Base-by-base conservation (phyloP, 1,140 invertebrate genomes). In the Diorhabda elongata region DNA sequence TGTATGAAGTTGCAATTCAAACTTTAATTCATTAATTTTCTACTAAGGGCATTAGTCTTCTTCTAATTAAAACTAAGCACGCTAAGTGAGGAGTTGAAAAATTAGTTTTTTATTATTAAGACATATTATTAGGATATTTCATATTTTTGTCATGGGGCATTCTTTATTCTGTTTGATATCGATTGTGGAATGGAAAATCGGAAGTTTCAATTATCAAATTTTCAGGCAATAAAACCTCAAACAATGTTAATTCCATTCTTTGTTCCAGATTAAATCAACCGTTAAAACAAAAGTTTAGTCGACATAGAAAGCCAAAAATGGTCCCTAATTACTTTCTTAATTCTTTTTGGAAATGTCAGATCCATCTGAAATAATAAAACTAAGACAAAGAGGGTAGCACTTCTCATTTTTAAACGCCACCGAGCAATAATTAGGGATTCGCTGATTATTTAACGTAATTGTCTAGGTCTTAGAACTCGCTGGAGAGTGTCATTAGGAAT, bases 401-500 rank as follows among this genome's bases (percentile, higher is more conserved):
- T 76, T 76, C 72, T 77, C 73, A 75, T 75, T 77, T 76, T 77
- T 76, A 67, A 67, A 52, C 44, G 65, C 58, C 26, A 45, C 44
- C 65, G 58, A 67, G 44, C 65, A 67, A 67, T 67, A 67, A 67
- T 67, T 67, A 67, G 57, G 65, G 65, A 67, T 67, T 60, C 65
- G 7, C 58, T 67, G 65, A 67, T 67, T 60, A 67, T 67, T 67
- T 67, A 64, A 65, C 64, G 64, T 65, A 65, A 65, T 65, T 65
- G 64, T 65, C 58, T 58, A 56, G 42, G 65, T 45, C 65, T 59
- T 67, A 65, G 58, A 61, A 69, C 70, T 72, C 72, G 75, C 73
- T 71, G 68, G 75, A 74, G 65, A 74, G 65, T 75, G 76, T 77
- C 76, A 77, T 77, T 77, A 77, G 73, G 71, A 76, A 77, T 77